Base-by-base conservation (phyloP, 1,140 invertebrate species). In the Panulirus ornatus region DNA sequence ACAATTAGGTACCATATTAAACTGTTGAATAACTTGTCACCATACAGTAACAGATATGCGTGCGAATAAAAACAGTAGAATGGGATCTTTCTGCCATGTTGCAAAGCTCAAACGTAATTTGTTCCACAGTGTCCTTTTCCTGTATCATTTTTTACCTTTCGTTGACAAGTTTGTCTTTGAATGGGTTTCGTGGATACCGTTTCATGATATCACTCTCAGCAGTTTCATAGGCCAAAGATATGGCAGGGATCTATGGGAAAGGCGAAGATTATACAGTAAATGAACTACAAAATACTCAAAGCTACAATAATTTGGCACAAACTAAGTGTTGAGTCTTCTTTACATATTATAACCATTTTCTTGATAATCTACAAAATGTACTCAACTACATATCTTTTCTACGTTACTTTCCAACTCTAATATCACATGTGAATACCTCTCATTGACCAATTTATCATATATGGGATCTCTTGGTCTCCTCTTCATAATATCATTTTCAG, bases 161-260 rank as follows among this genome's bases (percentile, higher is more conserved):
- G 95, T 98, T 98, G 94, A 98, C 98, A 95, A 98, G 96, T 95
- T 98, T 98, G 96, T 98, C 97, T 94, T 96, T 96, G 95, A 97
- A 96, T 94, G 97, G 97, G 95, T 98, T 97, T 95, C 97, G 96
- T 93, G 98, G 98, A 95, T 97, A 96, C 94, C 97, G 95, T 96
- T 98, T 98, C 97, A 99, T 98, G 95, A 99, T 99, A 96, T 99
- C 97, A 94, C 96, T 97, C 95, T 99, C 98, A 94, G 97, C 97
- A 95, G 97, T 96, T 96, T 99, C 98, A 95, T 99, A 99, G 95
- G 97, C 97, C 95, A 98, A 95, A 94, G 97, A 98, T 95, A 98
- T 98, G 95, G 98, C 97, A 94, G 97, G 97, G 95, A 98, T 96
- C 97, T 97, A 94, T 27, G 86, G 47, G 73, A 73, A 63, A 81